These are phyloP conservation scores for Allobates femoralis DNA, from an alignment of 2,797 vertebrate species.

Conservation along the genomic window DNA sequence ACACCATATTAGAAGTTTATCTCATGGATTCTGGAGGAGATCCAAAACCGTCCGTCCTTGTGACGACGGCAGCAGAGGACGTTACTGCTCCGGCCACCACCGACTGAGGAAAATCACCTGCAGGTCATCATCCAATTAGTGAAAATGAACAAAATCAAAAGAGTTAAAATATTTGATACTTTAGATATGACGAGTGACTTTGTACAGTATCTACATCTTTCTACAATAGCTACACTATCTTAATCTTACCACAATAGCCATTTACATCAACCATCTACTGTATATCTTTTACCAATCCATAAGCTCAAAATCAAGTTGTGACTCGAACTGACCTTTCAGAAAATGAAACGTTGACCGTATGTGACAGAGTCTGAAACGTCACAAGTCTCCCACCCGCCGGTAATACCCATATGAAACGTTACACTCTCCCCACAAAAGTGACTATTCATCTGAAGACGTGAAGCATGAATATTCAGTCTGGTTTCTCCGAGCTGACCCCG, in stretches of 20 bases:
- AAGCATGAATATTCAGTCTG: slow-evolving; percentile 46
- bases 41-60: slow-evolving; percentile 41
- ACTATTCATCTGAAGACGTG: slow-evolving; percentile 23
- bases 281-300: no score
- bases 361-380: background rate
- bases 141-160: no score
- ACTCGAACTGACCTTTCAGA: background rate
- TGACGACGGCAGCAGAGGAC: background rate
- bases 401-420: background rate
- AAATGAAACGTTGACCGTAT: background rate
- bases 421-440: background rate
- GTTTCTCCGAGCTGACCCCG: slow-evolving; percentile 11
- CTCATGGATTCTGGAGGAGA: slow-evolving; percentile 30
- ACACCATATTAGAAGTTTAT: slow-evolving; percentile 36
- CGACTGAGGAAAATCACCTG: background rate
- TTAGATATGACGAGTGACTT: no score
- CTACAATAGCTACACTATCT: no score
- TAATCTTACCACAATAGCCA: no score
- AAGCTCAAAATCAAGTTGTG: no score
- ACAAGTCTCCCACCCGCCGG: slow-evolving; percentile 1
- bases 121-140: no score
- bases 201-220: no score
- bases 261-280: no score
- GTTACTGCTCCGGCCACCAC: background rate
- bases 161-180: no score